Evolutionary conservation across 64 coral and sea anemone genomes (phyloP), one percentile per base, ranked within the genome.

Genomic region (Porites lutea): DNA sequence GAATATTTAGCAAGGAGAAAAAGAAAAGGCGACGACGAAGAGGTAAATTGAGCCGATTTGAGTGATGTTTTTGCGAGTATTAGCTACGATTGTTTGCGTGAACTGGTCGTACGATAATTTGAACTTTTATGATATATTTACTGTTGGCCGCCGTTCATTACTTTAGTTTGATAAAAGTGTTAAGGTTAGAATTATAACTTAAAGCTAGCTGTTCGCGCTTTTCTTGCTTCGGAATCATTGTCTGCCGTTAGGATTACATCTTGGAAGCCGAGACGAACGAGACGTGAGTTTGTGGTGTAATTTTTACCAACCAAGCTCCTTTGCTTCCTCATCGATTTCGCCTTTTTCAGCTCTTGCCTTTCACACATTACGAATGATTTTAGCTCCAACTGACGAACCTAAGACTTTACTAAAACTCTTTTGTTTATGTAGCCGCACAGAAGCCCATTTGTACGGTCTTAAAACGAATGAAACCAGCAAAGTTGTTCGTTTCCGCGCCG

Each of bases 1-100:
- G 91, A 43, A 93, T 93, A 93, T 93, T 93, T 93, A 93, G 91
- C 60, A 93, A 93, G 73, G 91, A 93, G 57, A 93, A 93, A 79
- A 93, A 93, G 83, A 93, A 93, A 51, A 87, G 71, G 65, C 71
- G 85, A 52, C 89, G 62, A n/a, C 81, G 89, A 57, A 83, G 59
- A 93, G 91, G 91, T 93, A 93, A 79, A 93, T 88, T 10, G 13
- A 74, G 23, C 52, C 81, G 63, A 84, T 48, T 50, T 68, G 62
- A 84, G 52, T 84, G 61, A 68, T 84, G 53, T 68, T 84, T 48
- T 84, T 18, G 16, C 48, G 47, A 51, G 81, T 69, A 84, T 52
- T 68, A 64, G 81, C 81, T 84, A 18, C 62, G 64, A 82, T 68
- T 47, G 61, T 65, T 84, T 84, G 81, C 81, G 81, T 84, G 81